Evolutionary conservation across 2,797 vertebrate genomes (phyloP).

Genomic region (Sardinella longiceps): DNA sequence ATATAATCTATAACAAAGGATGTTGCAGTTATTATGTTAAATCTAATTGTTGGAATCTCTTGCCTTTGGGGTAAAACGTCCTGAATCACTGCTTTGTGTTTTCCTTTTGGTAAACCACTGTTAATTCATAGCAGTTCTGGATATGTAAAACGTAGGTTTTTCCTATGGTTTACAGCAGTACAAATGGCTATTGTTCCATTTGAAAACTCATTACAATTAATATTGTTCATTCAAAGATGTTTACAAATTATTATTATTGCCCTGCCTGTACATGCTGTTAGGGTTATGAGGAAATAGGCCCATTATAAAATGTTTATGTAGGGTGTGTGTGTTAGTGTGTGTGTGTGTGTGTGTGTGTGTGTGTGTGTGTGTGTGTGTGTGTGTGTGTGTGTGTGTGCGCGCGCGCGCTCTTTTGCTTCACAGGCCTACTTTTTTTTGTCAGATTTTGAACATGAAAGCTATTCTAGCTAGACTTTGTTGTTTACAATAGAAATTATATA

Average conservation of each 20-base stretch:
- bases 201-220: background rate
- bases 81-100: background rate
- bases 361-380: constrained; percentile 29
- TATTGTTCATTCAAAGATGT: background rate
- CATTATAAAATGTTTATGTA: background rate
- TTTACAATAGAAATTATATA: background rate
- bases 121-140: background rate
- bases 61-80: background rate
- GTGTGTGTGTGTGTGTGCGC: background rate
- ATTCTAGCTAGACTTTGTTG: background rate
- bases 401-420: background rate
- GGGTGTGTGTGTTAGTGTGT: constrained; percentile 28
- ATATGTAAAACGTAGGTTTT: background rate
- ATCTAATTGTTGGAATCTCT: background rate
- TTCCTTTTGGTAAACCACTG: background rate
- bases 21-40: background rate
- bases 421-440: background rate
- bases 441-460: background rate
- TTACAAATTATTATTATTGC: background rate
- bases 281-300: background rate
- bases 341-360: background rate
- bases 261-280: background rate
- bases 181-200: background rate
- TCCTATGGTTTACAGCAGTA: background rate
- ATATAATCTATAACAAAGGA: background rate